Evolutionary conservation across 2,797 vertebrate species (phyloP), one percentile per base, ranked within the genome.

Genomic region (Eospalax fontanierii): DNA sequence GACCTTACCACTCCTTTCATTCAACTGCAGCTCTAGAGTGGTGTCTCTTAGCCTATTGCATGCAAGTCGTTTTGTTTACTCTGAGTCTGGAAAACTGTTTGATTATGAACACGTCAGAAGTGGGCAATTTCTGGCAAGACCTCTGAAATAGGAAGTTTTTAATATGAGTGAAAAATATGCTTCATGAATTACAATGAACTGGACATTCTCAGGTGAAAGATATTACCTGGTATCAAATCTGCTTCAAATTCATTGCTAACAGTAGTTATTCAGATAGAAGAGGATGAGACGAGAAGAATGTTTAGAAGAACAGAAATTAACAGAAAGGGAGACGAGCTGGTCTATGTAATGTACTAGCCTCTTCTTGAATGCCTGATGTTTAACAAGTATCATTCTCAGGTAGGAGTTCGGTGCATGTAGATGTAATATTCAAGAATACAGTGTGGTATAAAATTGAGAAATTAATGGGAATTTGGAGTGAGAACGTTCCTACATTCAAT

Each of bases 191-290:
- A 70, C 57, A 54, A 81, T 15, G 40, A 90, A 40, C 54, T 11
- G n/a, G 50, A 35, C 24, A 46, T 87, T 92, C 22, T 90, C 50
- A 40, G 33, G 70, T 82, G 28, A 83, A 82, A 14, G 22, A 26
- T 73, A 91, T 68, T 28, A 71, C 54, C 73, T 81, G 61, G 43
- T 26, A 33, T 3, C 19, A 65, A 5, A 57, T 24, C 15, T n/a
- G 2, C 40, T 82, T 89, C 65, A 4, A 86, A 66, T 66, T 38
- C 74, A 89, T 79, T 91, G 68, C 35, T 89, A 21, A 89, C 80
- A 18, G 30, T 89, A 65, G 19, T 75, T 85, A 26, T 66, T 81
- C 35, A 16, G 61, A 50, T 54, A 28, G 28, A 8, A 7, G 65
- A 66, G 61, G 68, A 82, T 43, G 9, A 61, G 38, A 19, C 6